Evolutionary conservation across 2,797 vertebrate genomes (phyloP), one percentile per base, ranked within the genome.

Genomic region (Manis crassicaudata): DNA sequence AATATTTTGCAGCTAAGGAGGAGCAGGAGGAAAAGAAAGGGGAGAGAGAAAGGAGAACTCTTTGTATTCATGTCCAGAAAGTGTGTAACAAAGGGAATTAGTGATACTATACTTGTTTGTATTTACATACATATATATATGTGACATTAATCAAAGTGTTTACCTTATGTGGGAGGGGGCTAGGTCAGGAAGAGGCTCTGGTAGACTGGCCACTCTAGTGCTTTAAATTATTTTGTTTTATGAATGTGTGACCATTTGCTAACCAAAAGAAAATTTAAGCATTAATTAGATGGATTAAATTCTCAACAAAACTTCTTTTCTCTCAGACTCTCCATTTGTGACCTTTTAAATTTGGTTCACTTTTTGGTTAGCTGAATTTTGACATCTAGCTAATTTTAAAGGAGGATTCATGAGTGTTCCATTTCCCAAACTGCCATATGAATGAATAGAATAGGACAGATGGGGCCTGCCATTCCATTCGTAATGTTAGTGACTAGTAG

Each of bases 291-390:
- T 62, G 17, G 7, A 27, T 79, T 95, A n/a, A 35, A 11, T 68
- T 92, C 25, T 95, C 56, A 88, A 65, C 6, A 90, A 32, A 35
- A 63, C 43, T 37, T 32, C 50, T 75, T 73, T 82, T 89, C 16
- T 67, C 35, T 94, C 25, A 70, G 65, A 23, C n/a, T 90, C 21
- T 75, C 9, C 37, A 70, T 67, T 92, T 67, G 40, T 85, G 43
- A 60, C 50, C 94, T 82, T 37, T 80, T 56, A 60, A 65, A 84
- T 92, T 87, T 65, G 52, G 86, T 72, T 96, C 40, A 23, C 62
- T 37, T 54, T 70, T 88, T 52, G 27, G 21, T 52, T 62, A 76
- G 77, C 40, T 83, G 63, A 17, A 56, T 83, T 88, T 56, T 95
- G 25, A 79, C 56, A 29, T 20, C 6, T 20, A 63, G 25, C 6